Percentiles rank a stretch among this genome's conserved stretches.
These are phyloP conservation scores for Pseudolaguvia tuberculata DNA, from an alignment of 2,113 vertebrate genomes.

Conservation along the genomic window DNA sequence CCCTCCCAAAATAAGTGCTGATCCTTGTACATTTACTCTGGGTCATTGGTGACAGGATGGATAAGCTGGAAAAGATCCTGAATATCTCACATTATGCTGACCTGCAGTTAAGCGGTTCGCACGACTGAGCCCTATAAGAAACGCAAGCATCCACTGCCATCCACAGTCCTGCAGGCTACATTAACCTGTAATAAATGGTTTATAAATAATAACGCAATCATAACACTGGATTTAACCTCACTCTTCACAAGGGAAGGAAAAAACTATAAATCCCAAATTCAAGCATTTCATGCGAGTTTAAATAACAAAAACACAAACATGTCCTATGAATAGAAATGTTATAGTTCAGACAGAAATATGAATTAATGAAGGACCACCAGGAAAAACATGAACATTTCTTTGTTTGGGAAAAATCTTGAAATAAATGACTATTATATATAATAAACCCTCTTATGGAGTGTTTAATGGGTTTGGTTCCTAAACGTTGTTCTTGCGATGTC, in stretches of 20 bases:
- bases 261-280: constrained; percentile 37
- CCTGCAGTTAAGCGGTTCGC: background rate
- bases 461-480: constrained; percentile 32
- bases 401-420: constrained; percentile 9
- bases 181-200: constrained; percentile 51
- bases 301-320: constrained; percentile 41
- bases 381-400: constrained; percentile 11
- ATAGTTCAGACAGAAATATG: too few relatives aligned
- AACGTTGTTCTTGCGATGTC: constrained; percentile 39
- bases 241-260: background rate
- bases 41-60: background rate
- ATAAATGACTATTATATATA: background rate
- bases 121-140: constrained; percentile 1
- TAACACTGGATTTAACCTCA: background rate
- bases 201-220: constrained; percentile 30
- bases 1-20: background rate
- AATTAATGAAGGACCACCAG: too few relatives aligned
- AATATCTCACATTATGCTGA: background rate
- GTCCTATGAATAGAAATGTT: constrained; percentile 32
- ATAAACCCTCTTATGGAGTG: constrained; percentile 25
- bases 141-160: constrained; percentile 1
- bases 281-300: constrained; percentile 49
- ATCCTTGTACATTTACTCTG: constrained; percentile 1
- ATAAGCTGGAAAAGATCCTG: background rate
- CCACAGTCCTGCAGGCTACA: constrained; percentile 41